Evolutionary conservation across 2,888 invertebrate species (phyloP).

Genomic region (Congeria kusceri): DNA sequence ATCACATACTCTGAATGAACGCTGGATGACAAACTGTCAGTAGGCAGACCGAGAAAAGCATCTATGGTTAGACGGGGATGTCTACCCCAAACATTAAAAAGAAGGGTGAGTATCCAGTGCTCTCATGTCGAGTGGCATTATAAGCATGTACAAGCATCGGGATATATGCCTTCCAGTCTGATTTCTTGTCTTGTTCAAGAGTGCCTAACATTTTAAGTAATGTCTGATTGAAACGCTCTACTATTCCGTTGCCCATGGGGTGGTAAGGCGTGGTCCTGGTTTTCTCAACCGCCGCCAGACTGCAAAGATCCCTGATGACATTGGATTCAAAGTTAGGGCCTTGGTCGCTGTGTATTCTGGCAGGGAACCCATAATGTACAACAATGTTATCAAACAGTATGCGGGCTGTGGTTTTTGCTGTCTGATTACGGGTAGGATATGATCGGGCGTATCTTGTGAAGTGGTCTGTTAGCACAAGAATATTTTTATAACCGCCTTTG

Average conservation of each 20-base stretch:
- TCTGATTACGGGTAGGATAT: slow-evolving; percentile 5
- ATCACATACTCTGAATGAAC: slow-evolving; percentile 3
- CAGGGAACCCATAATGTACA: slow-evolving; percentile 17
- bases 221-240: slow-evolving; percentile 46
- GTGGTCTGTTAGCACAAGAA: slow-evolving; percentile 45
- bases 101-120: slow-evolving; percentile 45
- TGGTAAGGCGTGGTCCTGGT: slow-evolving; percentile 49
- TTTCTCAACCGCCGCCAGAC: slow-evolving; percentile 27
- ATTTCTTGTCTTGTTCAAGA: slow-evolving; percentile 26
- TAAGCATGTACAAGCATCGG: slow-evolving; percentile 30
- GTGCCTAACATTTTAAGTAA: slow-evolving; percentile 38
- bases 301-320: slow-evolving; percentile 31
- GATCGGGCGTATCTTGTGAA: slow-evolving; percentile 23
- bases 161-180: slow-evolving; percentile 42
- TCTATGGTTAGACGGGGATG: slow-evolving; percentile 49
- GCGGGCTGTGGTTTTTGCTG: neutral
- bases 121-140: slow-evolving; percentile 34
- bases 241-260: slow-evolving; percentile 53
- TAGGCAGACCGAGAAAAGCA: slow-evolving; percentile 3
- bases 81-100: slow-evolving; percentile 48
- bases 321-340: slow-evolving; percentile 35
- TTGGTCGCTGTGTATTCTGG: slow-evolving; percentile 40
- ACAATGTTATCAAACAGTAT: slow-evolving; percentile 1
- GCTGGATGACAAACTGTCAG: neutral
- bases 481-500: neutral